Conservation (phyloP, 2,797 vertebrate species). For the Cichlasoma orientale region DNA sequence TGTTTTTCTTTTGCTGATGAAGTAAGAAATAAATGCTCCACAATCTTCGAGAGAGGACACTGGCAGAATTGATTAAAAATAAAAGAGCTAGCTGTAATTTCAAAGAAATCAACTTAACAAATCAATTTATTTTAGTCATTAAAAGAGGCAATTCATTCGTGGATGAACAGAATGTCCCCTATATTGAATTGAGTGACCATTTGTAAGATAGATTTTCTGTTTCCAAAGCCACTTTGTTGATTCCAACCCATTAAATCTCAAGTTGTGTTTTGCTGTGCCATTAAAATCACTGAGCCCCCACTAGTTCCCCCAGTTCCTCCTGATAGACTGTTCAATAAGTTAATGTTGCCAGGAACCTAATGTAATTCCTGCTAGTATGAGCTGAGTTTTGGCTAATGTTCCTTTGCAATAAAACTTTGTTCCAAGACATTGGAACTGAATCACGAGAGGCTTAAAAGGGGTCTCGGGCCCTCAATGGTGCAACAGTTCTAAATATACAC, state of each 20-base stretch:
- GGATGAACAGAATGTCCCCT: conserved; percentile 42
- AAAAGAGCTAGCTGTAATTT: conserved; percentile 19
- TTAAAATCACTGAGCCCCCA: conserved; percentile 58
- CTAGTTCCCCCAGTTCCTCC: conserved; percentile 48
- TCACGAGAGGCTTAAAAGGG: conserved; percentile 60
- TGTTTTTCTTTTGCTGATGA: background rate
- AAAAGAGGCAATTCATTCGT: conserved; percentile 49
- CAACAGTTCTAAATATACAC: conserved; percentile 61
- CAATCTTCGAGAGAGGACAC: background rate
- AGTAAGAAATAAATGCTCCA: background rate
- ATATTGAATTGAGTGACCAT: conserved; percentile 57
- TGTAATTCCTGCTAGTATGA: conserved; percentile 60
- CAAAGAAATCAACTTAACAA: conserved; percentile 43
- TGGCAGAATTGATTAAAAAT: conserved; percentile 14
- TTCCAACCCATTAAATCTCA: conserved; percentile 71
- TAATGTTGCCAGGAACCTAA: conserved; percentile 65
- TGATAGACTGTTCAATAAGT: conserved; percentile 70
- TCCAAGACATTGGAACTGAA: conserved; percentile 60
- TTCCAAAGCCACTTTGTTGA: conserved; percentile 63
- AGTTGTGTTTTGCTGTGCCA: conserved; percentile 54
- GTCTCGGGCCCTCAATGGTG: conserved; percentile 48
- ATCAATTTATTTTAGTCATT: conserved; percentile 57
- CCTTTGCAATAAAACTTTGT: conserved; percentile 64
- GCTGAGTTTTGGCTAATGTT: conserved; percentile 65
- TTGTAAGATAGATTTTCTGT: conserved; percentile 65